Evolutionary conservation across 2,888 invertebrate species (phyloP), one percentile per base, ranked within the genome.

Genomic region (Lampropteryx suffumata): DNA sequence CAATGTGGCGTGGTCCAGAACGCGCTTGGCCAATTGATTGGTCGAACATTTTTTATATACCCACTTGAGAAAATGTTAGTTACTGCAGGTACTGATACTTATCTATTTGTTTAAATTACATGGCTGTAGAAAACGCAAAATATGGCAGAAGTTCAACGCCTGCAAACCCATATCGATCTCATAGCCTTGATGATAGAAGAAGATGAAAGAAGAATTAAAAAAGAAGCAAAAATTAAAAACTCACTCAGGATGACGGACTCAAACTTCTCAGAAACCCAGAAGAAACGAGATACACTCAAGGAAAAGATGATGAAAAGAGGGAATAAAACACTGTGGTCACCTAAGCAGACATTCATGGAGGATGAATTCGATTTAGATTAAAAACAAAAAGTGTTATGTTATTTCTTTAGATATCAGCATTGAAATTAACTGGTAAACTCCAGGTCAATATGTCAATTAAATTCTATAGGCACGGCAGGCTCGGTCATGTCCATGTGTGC

Each of bases 361-460:
- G 47, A 50, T 45, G 30, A 49, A 50, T 57, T 49, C 28, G 43
- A 42, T 36, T 26, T 30, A 10, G 36, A 69, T 76, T 26, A 14
- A 42, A n/a, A n/a, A n/a, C n/a, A n/a, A n/a, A n/a, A n/a, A n/a
- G n/a, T n/a, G n/a, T n/a, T n/a, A n/a, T n/a, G n/a, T n/a, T n/a
- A n/a, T n/a, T n/a, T n/a, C n/a, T n/a, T n/a, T n/a, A n/a, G n/a
- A n/a, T n/a, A n/a, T n/a, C n/a, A n/a, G n/a, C n/a, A n/a, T n/a
- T n/a, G n/a, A n/a, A n/a, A n/a, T n/a, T n/a, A n/a, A n/a, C n/a
- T n/a, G n/a, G n/a, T n/a, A n/a, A n/a, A n/a, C n/a, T n/a, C n/a
- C n/a, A n/a, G n/a, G n/a, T n/a, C n/a, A n/a, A n/a, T n/a, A n/a
- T n/a, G n/a, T n/a, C n/a, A n/a, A n/a, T n/a, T n/a, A n/a, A n/a